A percentile compares a stretch with the other conserved stretches of the same genome.
Evolutionary conservation across 2,888 invertebrate species (phyloP).

Genomic region (Dryocosmus kuriphilus): DNA sequence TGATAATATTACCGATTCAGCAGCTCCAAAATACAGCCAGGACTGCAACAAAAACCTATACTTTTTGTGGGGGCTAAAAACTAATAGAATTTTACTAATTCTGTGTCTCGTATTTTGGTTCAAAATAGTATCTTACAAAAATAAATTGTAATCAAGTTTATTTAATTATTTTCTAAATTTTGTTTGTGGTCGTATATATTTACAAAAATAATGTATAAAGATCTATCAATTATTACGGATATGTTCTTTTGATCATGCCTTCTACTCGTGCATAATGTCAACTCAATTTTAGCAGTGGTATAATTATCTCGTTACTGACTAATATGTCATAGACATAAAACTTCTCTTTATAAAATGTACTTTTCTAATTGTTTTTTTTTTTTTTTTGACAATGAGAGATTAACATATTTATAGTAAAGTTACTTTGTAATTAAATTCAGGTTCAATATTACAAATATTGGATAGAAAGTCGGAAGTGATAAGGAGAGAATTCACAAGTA

Average conservation of each 20-base stretch:
- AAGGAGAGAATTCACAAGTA: slow-evolving; percentile 24
- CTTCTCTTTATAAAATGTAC: neutral
- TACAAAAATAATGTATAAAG: neutral
- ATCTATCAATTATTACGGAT: neutral
- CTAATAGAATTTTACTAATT: neutral
- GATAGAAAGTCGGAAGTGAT: slow-evolving; percentile 25
- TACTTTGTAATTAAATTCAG: slow-evolving; percentile 20
- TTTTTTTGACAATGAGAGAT: neutral
- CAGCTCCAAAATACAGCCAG: neutral
- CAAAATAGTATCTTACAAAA: no score
- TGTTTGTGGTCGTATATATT: neutral
- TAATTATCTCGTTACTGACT: slow-evolving; percentile 15
- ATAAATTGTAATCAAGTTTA: neutral
- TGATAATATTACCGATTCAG: neutral
- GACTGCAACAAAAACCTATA: neutral
- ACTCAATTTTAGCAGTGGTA: neutral
- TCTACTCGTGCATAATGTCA: neutral
- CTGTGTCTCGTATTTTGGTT: no score
- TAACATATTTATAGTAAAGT: neutral
- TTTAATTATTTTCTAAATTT: neutral
- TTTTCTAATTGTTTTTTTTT: neutral
- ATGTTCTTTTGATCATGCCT: neutral
- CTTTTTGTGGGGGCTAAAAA: neutral
- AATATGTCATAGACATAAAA: no score
- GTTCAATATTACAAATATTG: slow-evolving; percentile 22